A percentile compares a stretch with the other conserved stretches of the same genome.
phyloP scores from a whole-genome alignment of 2,113 vertebrate genomes.

The Carassius carassius region DNA sequence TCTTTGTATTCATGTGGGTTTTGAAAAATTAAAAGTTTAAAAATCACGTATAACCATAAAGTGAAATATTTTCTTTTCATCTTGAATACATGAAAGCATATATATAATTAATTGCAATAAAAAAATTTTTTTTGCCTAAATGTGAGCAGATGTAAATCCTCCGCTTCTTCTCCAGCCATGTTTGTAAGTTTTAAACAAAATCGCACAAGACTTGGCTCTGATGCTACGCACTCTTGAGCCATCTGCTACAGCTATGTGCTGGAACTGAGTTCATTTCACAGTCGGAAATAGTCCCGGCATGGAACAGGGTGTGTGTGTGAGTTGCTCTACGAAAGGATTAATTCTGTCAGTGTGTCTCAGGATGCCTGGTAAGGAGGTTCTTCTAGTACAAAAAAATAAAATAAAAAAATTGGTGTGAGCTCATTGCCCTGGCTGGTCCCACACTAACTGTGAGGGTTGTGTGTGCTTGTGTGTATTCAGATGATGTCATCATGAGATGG shows the following conservation, averaged over 20 bases:
- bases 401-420: neutral
- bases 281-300: slow-evolving; percentile 22
- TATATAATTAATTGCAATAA: too few relatives aligned
- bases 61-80: too few relatives aligned
- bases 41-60: neutral
- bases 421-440: slow-evolving; percentile 42
- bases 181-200: slow-evolving; percentile 40
- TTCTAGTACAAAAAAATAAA: neutral
- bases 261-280: slow-evolving; percentile 6
- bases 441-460: slow-evolving; percentile 32
- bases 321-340: neutral
- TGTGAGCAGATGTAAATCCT: neutral
- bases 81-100: too few relatives aligned
- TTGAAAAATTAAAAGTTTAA: neutral
- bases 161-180: slow-evolving; percentile 43
- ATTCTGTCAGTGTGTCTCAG: slow-evolving; percentile 27
- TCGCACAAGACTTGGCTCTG: slow-evolving; percentile 22
- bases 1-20: neutral
- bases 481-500: slow-evolving; percentile 46
- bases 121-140: neutral
- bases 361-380: neutral
- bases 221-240: neutral
- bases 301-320: neutral
- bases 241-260: slow-evolving; percentile 28
- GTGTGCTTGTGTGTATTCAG: neutral